These are phyloP conservation scores for Petrolisthes manimaculis DNA, from an alignment of 2,888 invertebrate species.

Conservation along the genomic window DNA sequence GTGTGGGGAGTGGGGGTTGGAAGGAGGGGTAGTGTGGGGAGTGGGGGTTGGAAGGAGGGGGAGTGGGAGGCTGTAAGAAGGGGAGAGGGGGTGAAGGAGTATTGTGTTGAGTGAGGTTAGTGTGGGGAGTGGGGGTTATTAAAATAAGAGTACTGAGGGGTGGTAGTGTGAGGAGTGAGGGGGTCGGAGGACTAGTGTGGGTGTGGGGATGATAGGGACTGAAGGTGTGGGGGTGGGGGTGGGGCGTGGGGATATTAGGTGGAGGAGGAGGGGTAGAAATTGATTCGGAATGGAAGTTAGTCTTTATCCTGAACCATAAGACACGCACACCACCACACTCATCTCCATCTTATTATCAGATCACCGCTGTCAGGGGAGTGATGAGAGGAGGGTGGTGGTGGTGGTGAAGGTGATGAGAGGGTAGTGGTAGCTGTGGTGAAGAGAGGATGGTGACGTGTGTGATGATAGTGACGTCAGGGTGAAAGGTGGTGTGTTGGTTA, in stretches of 20 bases:
- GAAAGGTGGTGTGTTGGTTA: neutral
- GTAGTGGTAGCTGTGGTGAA: neutral
- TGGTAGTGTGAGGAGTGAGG: too few relatives aligned
- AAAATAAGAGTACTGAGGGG: too few relatives aligned
- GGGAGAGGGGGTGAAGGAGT: neutral
- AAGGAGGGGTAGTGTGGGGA: neutral
- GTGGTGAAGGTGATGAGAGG: neutral
- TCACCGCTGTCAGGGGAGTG: constrained; percentile 11
- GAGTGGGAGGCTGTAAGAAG: neutral
- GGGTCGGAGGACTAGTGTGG: too few relatives aligned
- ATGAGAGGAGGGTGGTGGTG: neutral
- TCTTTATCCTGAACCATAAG: neutral
- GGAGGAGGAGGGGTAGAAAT: neutral
- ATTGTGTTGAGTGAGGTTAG: neutral
- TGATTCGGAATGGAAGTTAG: constrained; percentile 15
- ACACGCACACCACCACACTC: constrained; percentile 16
- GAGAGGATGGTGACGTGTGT: neutral
- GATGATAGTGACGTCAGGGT: neutral
- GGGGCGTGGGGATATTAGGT: neutral
- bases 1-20: neutral
- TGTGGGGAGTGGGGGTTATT: too few relatives aligned
- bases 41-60: neutral
- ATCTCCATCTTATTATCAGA: constrained; percentile 33
- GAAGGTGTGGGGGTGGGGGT: neutral
- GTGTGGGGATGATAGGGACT: too few relatives aligned